These are phyloP conservation scores for Cyanoderma ruficeps DNA, from an alignment of 2,113 vertebrate species.

Conservation along the genomic window DNA sequence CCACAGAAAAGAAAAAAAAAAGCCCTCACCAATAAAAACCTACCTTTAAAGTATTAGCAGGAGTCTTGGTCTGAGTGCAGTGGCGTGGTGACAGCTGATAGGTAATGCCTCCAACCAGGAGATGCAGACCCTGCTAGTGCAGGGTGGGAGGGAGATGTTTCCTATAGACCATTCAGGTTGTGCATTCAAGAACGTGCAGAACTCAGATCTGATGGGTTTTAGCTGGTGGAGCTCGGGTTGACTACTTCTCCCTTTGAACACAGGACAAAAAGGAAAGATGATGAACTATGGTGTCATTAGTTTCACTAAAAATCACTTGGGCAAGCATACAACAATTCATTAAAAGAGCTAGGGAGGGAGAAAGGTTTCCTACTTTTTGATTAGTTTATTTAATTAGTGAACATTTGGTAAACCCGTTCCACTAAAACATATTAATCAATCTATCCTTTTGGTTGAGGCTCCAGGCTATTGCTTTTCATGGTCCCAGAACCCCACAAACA, in stretches of 20 bases:
- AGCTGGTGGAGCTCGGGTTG: not conserved
- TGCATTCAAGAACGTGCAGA: not conserved
- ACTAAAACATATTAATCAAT: not conserved
- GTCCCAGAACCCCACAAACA: not conserved
- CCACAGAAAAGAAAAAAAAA: not conserved
- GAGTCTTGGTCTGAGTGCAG: not conserved
- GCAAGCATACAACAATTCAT: not conserved
- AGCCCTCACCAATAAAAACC: accelerated
- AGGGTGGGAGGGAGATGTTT: not conserved
- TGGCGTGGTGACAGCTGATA: not conserved
- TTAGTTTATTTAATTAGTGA: not conserved
- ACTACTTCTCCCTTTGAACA: not conserved
- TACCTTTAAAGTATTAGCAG: not conserved
- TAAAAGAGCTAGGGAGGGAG: not conserved
- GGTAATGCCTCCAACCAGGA: not conserved
- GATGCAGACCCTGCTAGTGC: not conserved
- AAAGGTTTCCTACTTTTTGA: not conserved
- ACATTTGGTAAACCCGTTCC: not conserved
- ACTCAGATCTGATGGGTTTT: not conserved
- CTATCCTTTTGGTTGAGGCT: not conserved
- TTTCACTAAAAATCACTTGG: not conserved
- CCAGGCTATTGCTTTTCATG: not conserved
- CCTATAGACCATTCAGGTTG: not conserved
- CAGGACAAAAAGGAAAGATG: not conserved
- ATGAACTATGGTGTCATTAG: not conserved